These are phyloP conservation scores for Drosophila anomalipes DNA, from an alignment of 2,888 invertebrate genomes.

Conservation along the genomic window DNA sequence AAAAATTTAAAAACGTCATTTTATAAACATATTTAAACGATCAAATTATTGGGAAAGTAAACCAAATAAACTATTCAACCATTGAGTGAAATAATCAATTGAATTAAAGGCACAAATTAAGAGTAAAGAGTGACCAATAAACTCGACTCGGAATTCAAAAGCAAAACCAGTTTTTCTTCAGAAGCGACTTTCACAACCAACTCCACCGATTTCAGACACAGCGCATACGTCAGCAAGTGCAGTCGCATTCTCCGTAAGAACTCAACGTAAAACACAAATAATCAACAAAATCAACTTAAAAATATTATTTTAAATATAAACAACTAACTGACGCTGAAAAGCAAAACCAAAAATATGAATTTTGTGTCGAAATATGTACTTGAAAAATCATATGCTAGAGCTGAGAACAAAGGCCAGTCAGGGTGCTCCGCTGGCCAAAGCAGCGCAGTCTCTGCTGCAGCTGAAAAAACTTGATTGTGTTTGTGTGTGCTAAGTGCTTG, in stretches of 20 bases:
- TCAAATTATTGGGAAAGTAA: neutral
- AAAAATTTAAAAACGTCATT: slow-evolving; percentile 13
- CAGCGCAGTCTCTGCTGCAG: slow-evolving; percentile 47
- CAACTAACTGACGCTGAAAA: neutral
- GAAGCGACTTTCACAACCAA: slow-evolving; percentile 27
- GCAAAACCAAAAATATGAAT: slow-evolving; percentile 12
- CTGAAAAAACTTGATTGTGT: slow-evolving; percentile 61
- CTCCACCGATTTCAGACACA: slow-evolving; percentile 20
- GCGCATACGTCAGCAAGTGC: slow-evolving; percentile 58
- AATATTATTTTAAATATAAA: slow-evolving; percentile 2
- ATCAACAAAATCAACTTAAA: slow-evolving; percentile 1
- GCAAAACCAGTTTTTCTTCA: slow-evolving; percentile 50
- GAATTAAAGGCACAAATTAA: neutral
- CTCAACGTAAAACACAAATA: neutral
- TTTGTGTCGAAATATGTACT: slow-evolving; percentile 10
- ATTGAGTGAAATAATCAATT: neutral
- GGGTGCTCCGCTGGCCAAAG: slow-evolving; percentile 70
- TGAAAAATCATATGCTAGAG: slow-evolving; percentile 34
- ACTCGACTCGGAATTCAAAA: slow-evolving; percentile 4
- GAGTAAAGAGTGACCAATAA: neutral
- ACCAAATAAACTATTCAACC: fast-evolving
- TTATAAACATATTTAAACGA: neutral
- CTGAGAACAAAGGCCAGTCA: slow-evolving; percentile 40
- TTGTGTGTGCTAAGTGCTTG: slow-evolving; percentile 6
- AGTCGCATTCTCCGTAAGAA: slow-evolving; percentile 20